Evolutionary conservation across 2,888 invertebrate genomes (phyloP).

Genomic region (Aporophyla nigra): DNA sequence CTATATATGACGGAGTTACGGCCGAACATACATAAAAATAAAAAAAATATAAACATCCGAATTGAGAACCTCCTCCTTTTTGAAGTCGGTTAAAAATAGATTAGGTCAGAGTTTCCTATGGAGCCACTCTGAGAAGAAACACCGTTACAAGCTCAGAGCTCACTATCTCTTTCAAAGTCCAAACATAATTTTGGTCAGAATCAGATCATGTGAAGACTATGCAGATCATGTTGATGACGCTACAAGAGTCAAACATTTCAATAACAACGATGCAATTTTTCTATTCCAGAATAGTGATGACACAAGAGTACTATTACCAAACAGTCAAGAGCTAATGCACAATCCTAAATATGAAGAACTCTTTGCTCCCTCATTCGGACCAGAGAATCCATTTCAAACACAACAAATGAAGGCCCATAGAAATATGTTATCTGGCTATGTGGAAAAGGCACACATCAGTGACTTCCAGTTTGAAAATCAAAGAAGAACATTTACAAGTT

Average conservation of each 20-base stretch:
- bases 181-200: too few relatives aligned
- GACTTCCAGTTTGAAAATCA: slow-evolving; percentile 99
- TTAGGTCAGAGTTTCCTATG: background rate
- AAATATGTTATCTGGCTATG: slow-evolving; percentile 98
- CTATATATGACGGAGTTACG: too few relatives aligned
- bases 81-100: background rate
- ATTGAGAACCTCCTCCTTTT: too few relatives aligned
- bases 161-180: background rate
- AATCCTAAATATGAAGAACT: slow-evolving; percentile 99
- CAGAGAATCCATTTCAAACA: slow-evolving; percentile 98
- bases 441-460: slow-evolving; percentile 98
- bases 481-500: slow-evolving; percentile 97
- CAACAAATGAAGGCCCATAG: slow-evolving; percentile 96
- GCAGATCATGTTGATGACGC: background rate
- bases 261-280: slow-evolving; percentile 17
- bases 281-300: slow-evolving; percentile 93
- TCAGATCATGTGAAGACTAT: background rate
- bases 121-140: background rate
- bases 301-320: slow-evolving; percentile 94
- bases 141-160: background rate
- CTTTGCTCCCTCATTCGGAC: slow-evolving; percentile 97
- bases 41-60: too few relatives aligned
- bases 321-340: slow-evolving; percentile 95
- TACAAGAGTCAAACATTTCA: background rate
- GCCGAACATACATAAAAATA: too few relatives aligned